Evolutionary conservation across 2,888 invertebrate genomes (phyloP), one percentile per base, ranked within the genome.

Genomic region (Urechis unicinctus): DNA sequence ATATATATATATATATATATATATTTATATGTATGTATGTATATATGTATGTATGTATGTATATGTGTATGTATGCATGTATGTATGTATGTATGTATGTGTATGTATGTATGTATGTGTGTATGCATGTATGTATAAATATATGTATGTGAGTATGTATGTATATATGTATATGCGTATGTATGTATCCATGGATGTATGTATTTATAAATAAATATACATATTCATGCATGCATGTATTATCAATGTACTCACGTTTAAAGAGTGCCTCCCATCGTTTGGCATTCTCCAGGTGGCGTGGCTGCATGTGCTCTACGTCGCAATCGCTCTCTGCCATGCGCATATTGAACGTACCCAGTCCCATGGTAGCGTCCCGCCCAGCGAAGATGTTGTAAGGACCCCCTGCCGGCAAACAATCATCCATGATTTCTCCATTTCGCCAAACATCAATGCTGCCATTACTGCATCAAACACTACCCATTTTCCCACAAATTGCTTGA

Each of bases 311-410:
- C 21, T 42, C 36, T 6, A 44, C 44, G 3, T 25, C 25, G 21
- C 24, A 29, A 24, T 50, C 47, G 25, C 30, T 42, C 17, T 29
- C 26, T 25, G 25, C 42, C 1, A 26, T n/a, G 9, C 44, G 44
- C 42, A 54, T 26, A 44, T 50, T 54, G 43, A 54, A 54, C 5
- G 42, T 50, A 6, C 30, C 55, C 36, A 54, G 48, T 17, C 55
- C 55, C 21, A 31, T 25, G 3, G 55, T 54, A 24, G 55, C 55
- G 29, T 54, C 55, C 29, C 36, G 45, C 13, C 55, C 55, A 31
- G 55, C 49, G 43, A 54, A 54, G 13, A 36, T 29, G 36, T 42
- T n/a, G 50, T 54, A 54, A 17, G 55, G 30, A 3, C 43, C 49
- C n/a, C 50, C 55, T 54, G 43, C 2, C 22, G 26, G 22, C n/a